Evolutionary conservation across 2,888 invertebrate species (phyloP).

Genomic region (Micropterix aruncella): DNA sequence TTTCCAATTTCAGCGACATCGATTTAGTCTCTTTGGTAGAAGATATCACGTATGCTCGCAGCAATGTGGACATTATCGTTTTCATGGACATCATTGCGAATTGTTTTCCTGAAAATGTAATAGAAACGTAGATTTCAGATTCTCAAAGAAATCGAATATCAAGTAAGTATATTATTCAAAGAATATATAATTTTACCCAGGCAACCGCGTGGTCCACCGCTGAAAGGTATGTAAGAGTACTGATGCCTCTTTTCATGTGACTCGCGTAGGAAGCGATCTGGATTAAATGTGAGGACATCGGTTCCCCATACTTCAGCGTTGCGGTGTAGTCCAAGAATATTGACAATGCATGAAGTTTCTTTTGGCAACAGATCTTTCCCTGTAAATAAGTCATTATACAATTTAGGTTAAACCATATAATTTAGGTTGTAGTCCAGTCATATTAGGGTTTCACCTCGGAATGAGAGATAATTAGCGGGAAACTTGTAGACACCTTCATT

Average conservation of each 20-base stretch:
- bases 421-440: too few species aligned
- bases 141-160: too few species aligned
- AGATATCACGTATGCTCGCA: slow-evolving; percentile 21
- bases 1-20: not conserved
- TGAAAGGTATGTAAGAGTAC: slow-evolving; percentile 13
- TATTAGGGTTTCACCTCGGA: too few species aligned
- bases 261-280: slow-evolving; percentile 13
- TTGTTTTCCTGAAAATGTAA: slow-evolving; percentile 21
- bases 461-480: too few species aligned
- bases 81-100: slow-evolving; percentile 29
- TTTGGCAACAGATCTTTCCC: too few species aligned
- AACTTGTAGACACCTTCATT: too few species aligned
- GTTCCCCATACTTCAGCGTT: not conserved
- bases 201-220: slow-evolving; percentile 20
- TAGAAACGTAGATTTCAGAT: not conserved
- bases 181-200: slow-evolving; percentile 20
- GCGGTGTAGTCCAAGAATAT: not conserved
- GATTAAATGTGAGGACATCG: slow-evolving; percentile 8
- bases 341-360: too few species aligned
- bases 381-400: too few species aligned
- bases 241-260: slow-evolving; percentile 10
- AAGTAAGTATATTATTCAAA: not conserved
- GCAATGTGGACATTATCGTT: slow-evolving; percentile 21
- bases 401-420: too few species aligned
- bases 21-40: slow-evolving; percentile 11